A percentile compares a stretch with the other conserved stretches of the same genome.
phyloP scores from a whole-genome alignment of 1,140 invertebrate genomes.

The Pachyrhynchus sulphureomaculatus region DNA sequence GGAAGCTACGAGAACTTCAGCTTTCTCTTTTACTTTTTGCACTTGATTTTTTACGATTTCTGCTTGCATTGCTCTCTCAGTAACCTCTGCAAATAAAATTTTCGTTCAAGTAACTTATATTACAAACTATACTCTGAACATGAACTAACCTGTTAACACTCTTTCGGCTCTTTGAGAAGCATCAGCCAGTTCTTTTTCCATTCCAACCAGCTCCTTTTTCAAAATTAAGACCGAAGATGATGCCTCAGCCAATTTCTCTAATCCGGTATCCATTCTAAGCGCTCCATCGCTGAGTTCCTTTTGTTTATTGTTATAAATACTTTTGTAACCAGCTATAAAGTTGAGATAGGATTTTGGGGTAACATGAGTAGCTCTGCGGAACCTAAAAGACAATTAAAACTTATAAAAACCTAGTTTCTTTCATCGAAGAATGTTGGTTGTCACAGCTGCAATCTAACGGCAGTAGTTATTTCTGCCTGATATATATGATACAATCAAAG shows the following conservation, averaged over 20 bases:
- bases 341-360: conserved; percentile 97
- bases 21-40: conserved; percentile 93
- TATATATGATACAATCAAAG: no score
- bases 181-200: conserved; percentile 88
- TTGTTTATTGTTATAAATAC: conserved; percentile 86
- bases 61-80: conserved; percentile 88
- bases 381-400: conserved; percentile 56
- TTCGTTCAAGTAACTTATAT: no score
- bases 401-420: no score
- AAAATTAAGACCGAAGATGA: conserved; percentile 87
- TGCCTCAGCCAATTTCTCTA: conserved; percentile 92
- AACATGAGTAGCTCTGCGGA: conserved; percentile 90
- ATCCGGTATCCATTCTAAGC: conserved; percentile 89
- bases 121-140: no score
- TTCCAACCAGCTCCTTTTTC: conserved; percentile 88
- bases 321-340: conserved; percentile 94
- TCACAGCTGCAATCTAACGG: no score
- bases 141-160: conserved; percentile 67
- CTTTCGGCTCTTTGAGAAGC: conserved; percentile 87
- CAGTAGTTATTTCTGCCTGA: no score
- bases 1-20: conserved; percentile 84
- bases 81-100: conserved; percentile 62
- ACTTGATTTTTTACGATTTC: conserved; percentile 95
- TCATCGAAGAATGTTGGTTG: no score
- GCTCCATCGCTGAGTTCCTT: conserved; percentile 87